phyloP scores from a whole-genome alignment of 2,888 invertebrate species.

The Odontocolon sp. region DNA sequence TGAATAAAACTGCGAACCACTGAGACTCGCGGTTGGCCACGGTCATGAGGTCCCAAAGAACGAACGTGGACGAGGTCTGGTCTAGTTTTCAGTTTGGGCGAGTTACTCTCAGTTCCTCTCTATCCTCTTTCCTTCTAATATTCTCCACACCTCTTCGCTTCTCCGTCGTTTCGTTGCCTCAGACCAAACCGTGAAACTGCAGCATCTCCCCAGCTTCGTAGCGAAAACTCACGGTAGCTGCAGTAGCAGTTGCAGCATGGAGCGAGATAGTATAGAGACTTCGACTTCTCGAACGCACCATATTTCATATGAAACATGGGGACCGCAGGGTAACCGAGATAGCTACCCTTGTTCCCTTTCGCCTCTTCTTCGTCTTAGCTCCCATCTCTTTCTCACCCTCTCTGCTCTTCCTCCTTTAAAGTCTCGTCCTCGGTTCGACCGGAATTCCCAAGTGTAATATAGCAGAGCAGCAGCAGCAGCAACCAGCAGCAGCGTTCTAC shows the following conservation, averaged over 20 bases:
- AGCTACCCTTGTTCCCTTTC: neutral
- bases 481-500: constrained; percentile 8
- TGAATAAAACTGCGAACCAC: constrained; percentile 34
- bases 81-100: constrained; percentile 4
- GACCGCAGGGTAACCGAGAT: constrained; percentile 6
- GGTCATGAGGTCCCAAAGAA: neutral
- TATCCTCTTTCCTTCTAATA: constrained; percentile 18
- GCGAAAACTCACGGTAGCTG: neutral
- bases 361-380: constrained; percentile 3
- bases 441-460: constrained; percentile 15
- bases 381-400: neutral
- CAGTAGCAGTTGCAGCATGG: neutral
- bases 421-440: constrained; percentile 5
- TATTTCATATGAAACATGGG: constrained; percentile 17
- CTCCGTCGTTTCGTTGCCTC: constrained; percentile 7
- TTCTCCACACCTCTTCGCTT: neutral
- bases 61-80: neutral
- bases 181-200: constrained; percentile 12
- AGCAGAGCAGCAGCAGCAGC: neutral
- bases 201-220: neutral
- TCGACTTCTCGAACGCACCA: constrained; percentile 37
- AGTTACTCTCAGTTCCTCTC: neutral
- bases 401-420: neutral
- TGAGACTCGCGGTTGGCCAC: constrained; percentile 23
- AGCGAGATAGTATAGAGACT: neutral